phyloP scores from a whole-genome alignment of 2,797 vertebrate genomes.

The Lerista edwardsae region DNA sequence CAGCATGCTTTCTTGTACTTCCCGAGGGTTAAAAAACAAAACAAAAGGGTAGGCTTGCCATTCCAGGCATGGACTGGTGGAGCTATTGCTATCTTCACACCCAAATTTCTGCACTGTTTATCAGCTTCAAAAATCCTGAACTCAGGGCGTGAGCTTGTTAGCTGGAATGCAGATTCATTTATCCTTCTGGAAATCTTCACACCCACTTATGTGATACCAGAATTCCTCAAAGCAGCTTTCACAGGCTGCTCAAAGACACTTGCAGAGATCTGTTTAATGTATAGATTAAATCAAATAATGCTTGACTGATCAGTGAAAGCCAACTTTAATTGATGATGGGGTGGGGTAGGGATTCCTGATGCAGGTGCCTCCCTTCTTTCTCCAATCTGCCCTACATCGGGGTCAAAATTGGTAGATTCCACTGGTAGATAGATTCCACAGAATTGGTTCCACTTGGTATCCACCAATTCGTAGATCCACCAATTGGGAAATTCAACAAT shows the following conservation, averaged over 20 bases:
- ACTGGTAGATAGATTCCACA: too few species aligned
- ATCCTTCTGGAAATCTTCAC: slow-evolving; percentile 10
- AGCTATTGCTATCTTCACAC: background rate
- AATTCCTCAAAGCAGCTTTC: slow-evolving; percentile 1
- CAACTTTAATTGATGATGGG: background rate
- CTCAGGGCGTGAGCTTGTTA: background rate
- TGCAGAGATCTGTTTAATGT: background rate
- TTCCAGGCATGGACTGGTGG: background rate
- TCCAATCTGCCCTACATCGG: too few species aligned
- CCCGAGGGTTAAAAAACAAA: background rate
- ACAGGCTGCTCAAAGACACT: background rate
- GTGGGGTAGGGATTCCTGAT: background rate
- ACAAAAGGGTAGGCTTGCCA: background rate
- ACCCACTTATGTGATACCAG: background rate
- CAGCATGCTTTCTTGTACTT: background rate
- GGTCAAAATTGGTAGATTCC: too few species aligned
- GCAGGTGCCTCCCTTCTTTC: too few species aligned
- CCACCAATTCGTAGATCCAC: too few species aligned
- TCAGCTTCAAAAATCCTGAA: background rate
- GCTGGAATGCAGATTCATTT: background rate
- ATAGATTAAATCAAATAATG: background rate
- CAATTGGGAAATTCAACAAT: too few species aligned
- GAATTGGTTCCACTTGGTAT: too few species aligned
- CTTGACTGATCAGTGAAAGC: background rate
- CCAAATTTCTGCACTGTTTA: background rate